Evolutionary conservation across 1,140 invertebrate species (phyloP), one percentile per base, ranked within the genome.

Genomic region (Thalassaphorura encarpata): DNA sequence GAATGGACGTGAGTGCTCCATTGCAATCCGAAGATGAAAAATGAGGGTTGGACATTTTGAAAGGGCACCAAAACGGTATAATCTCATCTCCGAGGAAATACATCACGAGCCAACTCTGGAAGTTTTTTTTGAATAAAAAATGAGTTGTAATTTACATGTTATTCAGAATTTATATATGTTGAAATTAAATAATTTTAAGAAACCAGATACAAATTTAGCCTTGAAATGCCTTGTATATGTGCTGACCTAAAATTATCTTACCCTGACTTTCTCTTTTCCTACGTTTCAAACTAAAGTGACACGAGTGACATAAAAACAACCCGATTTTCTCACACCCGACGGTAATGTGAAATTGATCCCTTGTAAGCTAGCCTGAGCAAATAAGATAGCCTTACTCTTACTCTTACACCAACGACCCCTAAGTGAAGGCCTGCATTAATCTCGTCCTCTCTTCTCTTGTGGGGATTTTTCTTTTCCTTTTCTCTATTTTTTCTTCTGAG

Each of bases 21-120:
- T 64, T 59, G 45, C 61, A 59, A 39, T 52, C 53, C 16, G 49
- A 61, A n/a, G 49, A 41, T 24, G 50, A 40, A 1, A 56, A 61
- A 16, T 40, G 26, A 19, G 36, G 31, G 6, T 42, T 19, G 6
- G 50, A 40, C 50, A 29, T 47, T 41, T 56, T 58, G 27, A 29
- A 40, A 28, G 55, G 59, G 13, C 40, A 46, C 45, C 56, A 64
- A 42, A 59, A 64, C 2, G 60, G 60, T 60, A 60, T 62, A 23
- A 65, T 40, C 41, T 65, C 60, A 18, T 65, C 58, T 40, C 63
- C 63, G n/a, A 65, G 40, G 31, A 65, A 65, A 45, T 65, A 65
- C 60, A 65, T 60, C 28, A 65, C 60, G 26, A 65, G 60, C 63
- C 63, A 65, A 46, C 63, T 65, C 63, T 65, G 58, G 49, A 47